A percentile compares a stretch with the other conserved stretches of the same genome.
phyloP scores from a whole-genome alignment of 2,797 vertebrate species.

The Balearica regulorum region DNA sequence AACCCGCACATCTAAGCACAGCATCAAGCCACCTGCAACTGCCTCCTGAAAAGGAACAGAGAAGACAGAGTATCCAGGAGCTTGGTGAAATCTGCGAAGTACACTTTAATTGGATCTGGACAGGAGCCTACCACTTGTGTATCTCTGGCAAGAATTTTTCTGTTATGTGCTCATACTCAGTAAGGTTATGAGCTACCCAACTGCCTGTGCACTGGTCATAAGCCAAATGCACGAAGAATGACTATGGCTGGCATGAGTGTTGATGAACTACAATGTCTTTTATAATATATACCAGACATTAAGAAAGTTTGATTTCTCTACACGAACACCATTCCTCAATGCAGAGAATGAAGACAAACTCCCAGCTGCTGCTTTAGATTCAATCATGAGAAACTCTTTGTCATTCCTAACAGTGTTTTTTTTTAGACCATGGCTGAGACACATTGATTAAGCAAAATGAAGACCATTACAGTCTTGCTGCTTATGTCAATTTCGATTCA shows the following conservation, averaged over 20 bases:
- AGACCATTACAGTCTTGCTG: neutral
- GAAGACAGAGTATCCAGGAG: neutral
- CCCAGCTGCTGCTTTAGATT: neutral
- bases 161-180: fast-evolving
- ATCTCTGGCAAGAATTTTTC: neutral
- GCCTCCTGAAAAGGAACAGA: neutral
- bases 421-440: fast-evolving
- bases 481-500: neutral
- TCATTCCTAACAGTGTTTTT: neutral
- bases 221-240: neutral
- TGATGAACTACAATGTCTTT: neutral
- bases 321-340: neutral
- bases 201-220: neutral
- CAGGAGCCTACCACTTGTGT: neutral
- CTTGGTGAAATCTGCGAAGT: neutral
- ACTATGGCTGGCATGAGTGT: fast-evolving
- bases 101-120: neutral
- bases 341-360: neutral
- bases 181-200: neutral
- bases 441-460: neutral
- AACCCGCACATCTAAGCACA: fast-evolving
- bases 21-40: neutral
- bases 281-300: neutral
- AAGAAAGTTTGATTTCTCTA: neutral
- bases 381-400: neutral